phyloP scores from a whole-genome alignment of 2,797 vertebrate genomes.

The Pitangus sulphuratus region DNA sequence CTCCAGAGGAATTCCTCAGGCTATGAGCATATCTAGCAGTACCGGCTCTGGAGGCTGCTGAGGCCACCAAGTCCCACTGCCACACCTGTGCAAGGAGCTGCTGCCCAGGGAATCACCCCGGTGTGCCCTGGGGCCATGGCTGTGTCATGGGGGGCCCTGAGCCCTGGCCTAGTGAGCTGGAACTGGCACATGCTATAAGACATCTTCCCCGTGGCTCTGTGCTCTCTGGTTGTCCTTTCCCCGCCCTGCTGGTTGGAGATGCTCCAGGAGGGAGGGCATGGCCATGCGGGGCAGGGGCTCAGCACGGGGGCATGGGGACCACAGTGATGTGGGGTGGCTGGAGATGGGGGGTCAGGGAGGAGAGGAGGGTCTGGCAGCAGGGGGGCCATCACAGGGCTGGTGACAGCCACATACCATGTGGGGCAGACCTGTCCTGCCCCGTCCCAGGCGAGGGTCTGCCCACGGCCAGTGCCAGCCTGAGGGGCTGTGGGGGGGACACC shows the following conservation, averaged over 20 bases:
- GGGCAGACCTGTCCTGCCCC: background rate
- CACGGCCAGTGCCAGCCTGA: accelerated
- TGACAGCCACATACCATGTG: background rate
- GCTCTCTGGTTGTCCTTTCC: background rate
- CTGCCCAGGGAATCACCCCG: accelerated
- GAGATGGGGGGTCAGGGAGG: background rate
- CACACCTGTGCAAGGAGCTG: background rate
- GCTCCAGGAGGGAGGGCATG: background rate
- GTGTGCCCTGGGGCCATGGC: background rate
- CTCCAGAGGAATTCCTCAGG: background rate
- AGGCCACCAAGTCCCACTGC: background rate
- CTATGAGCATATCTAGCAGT: conserved; percentile 16
- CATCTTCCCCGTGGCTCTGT: background rate
- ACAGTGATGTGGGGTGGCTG: background rate
- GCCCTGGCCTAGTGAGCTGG: background rate
- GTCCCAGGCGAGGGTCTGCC: background rate
- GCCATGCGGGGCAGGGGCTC: background rate
- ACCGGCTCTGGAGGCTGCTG: accelerated
- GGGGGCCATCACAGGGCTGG: background rate
- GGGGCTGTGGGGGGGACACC: background rate
- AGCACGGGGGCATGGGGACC: accelerated
- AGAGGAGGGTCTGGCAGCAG: background rate
- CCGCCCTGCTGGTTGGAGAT: accelerated
- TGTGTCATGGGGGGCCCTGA: too few relatives aligned
- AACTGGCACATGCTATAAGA: background rate